phyloP scores from a whole-genome alignment of 1,140 invertebrate species.

The Neodiprion lecontei region DNA sequence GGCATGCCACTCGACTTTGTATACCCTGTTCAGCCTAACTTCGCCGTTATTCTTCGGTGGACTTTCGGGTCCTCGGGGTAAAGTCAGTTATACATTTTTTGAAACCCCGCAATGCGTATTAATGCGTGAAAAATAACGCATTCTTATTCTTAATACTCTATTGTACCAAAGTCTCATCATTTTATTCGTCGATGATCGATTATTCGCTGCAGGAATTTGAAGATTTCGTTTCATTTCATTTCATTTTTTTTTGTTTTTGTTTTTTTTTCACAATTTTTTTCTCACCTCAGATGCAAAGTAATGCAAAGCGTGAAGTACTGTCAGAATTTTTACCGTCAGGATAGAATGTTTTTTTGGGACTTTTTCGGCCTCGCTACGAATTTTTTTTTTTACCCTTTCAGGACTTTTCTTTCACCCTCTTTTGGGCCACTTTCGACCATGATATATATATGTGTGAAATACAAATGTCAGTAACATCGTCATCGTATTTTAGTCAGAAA shows the following conservation, averaged over 20 bases:
- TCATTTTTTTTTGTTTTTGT: background rate
- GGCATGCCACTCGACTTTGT: conserved; percentile 30
- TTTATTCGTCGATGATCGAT: background rate
- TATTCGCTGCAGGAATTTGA: too few species aligned
- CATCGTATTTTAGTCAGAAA: too few species aligned
- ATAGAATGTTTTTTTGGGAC: background rate
- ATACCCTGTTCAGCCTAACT: conserved; percentile 36
- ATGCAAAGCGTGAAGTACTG: background rate
- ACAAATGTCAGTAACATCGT: too few species aligned
- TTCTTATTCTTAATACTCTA: background rate
- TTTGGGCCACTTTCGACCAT: too few species aligned
- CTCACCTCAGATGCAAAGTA: background rate
- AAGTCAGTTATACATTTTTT: conserved; percentile 12
- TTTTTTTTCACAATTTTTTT: background rate
- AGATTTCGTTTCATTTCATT: conserved; percentile 6
- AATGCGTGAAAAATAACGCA: conserved; percentile 1
- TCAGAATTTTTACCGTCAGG: conserved; percentile 10
- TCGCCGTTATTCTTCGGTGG: conserved; percentile 28
- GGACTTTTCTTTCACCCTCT: too few species aligned
- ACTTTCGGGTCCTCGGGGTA: conserved; percentile 21
- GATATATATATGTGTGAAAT: too few species aligned
- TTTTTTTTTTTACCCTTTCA: background rate
- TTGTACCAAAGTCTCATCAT: conserved; percentile 8
- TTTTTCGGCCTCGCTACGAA: conserved; percentile 20
- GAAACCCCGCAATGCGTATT: conserved; percentile 13